These are phyloP conservation scores for Solenopsis fugax DNA, from an alignment of 1,140 invertebrate genomes.

Conservation along the genomic window DNA sequence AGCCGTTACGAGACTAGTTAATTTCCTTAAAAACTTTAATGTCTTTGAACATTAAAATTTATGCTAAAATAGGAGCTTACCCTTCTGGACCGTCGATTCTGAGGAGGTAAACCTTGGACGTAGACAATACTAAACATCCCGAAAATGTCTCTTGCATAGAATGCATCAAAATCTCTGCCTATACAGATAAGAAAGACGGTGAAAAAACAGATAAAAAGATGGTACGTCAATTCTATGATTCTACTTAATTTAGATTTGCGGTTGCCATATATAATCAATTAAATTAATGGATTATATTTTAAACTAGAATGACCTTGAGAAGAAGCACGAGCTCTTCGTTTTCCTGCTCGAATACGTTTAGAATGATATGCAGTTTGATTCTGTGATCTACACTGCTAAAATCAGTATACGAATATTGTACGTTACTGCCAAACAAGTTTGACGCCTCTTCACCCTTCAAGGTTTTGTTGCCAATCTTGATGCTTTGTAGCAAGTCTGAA, in stretches of 20 bases:
- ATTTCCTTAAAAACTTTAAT: neutral
- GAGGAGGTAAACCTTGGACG: conserved; percentile 87
- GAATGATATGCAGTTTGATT: conserved; percentile 87
- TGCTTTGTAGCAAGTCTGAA: conserved; percentile 84
- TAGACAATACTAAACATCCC: conserved; percentile 88
- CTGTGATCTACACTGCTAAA: conserved; percentile 88
- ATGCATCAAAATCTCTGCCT: conserved; percentile 85
- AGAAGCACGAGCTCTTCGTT: conserved; percentile 88
- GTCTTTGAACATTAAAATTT: neutral
- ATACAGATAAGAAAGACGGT: neutral
- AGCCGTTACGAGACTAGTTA: neutral
- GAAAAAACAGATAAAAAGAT: neutral
- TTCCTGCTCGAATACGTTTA: conserved; percentile 87
- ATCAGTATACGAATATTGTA: conserved; percentile 88
- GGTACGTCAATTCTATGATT: neutral
- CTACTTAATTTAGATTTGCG: neutral
- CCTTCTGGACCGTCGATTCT: conserved; percentile 85
- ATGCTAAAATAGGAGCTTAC: conserved; percentile 71
- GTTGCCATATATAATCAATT: neutral
- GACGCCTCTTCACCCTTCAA: conserved; percentile 76
- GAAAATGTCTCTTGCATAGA: conserved; percentile 78
- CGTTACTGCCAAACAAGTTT: conserved; percentile 71
- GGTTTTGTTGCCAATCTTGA: conserved; percentile 80
- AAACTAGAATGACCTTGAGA: conserved; percentile 82
- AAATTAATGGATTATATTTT: conserved; percentile 7